These are phyloP conservation scores for Hypena proboscidalis DNA, from an alignment of 2,888 invertebrate species.

Conservation along the genomic window DNA sequence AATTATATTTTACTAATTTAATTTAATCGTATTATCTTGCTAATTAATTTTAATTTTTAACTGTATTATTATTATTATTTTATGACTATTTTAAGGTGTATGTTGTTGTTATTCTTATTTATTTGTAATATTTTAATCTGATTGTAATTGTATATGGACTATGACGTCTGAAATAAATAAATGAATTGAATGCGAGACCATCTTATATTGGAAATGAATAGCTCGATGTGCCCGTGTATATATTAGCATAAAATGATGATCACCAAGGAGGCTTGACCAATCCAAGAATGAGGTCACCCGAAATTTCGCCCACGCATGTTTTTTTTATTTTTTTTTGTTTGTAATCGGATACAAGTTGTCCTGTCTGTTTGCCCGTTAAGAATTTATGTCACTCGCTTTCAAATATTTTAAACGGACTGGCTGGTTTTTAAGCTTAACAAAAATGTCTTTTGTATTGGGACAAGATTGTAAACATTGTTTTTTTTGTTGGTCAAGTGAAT, in stretches of 20 bases:
- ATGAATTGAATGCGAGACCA: no score
- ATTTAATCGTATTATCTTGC: no score
- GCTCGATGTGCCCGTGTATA: no score
- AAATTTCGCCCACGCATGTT: constrained; percentile 53
- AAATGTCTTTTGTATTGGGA: constrained; percentile 43
- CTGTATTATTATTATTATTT: no score
- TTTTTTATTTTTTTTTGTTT: constrained; percentile 50
- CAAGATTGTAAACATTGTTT: constrained; percentile 18
- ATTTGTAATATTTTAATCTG: no score
- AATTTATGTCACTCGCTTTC: constrained; percentile 53
- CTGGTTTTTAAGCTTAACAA: constrained; percentile 38
- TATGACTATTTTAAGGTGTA: no score
- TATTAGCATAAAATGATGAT: constrained; percentile 63
- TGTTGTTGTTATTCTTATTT: no score
- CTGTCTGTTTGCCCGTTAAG: constrained; percentile 43
- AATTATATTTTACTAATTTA: no score
- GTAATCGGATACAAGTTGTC: constrained; percentile 55
- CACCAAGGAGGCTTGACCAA: constrained; percentile 54
- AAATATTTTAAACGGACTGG: constrained; percentile 42
- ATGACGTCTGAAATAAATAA: no score
- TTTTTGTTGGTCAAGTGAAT: constrained; percentile 13
- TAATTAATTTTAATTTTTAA: no score
- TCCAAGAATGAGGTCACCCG: constrained; percentile 43
- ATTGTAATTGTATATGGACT: no score
- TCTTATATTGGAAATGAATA: no score